A percentile compares a stretch with the other conserved stretches of the same genome.
These are phyloP conservation scores for Pyxicephalus adspersus DNA, from an alignment of 2,113 vertebrate genomes.

Conservation along the genomic window DNA sequence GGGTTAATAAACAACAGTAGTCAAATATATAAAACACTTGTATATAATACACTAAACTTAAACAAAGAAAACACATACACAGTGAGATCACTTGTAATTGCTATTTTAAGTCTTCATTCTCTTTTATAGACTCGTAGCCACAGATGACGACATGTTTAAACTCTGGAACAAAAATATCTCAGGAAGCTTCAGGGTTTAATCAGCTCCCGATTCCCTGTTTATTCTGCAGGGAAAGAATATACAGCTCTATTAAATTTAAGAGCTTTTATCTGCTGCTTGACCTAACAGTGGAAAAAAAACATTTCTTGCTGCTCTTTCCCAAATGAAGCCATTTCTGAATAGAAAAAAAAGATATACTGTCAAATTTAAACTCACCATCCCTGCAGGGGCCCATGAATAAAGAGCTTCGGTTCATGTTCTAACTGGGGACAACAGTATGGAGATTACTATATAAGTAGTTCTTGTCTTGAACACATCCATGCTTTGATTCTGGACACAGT, in stretches of 20 bases:
- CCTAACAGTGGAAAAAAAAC: constrained; percentile 40
- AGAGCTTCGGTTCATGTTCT: constrained; percentile 3
- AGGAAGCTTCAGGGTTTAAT: constrained; percentile 14
- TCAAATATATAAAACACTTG: too few relatives aligned
- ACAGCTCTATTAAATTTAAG: constrained; percentile 33
- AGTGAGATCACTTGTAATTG: too few relatives aligned
- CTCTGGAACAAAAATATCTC: constrained; percentile 35
- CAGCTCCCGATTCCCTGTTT: constrained; percentile 11
- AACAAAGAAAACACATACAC: too few relatives aligned
- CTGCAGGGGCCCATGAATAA: constrained; percentile 21
- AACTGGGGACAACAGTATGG: background rate
- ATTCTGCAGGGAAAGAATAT: constrained; percentile 22
- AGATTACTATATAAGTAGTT: background rate
- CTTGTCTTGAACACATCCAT: background rate
- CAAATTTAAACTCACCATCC: constrained; percentile 11
- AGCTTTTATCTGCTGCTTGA: constrained; percentile 44
- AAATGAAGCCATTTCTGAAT: constrained; percentile 2
- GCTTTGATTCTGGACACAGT: too few relatives aligned
- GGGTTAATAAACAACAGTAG: too few relatives aligned
- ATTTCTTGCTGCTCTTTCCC: constrained; percentile 30
- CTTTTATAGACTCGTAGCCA: background rate
- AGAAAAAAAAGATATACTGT: constrained; percentile 25
- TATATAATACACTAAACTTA: too few relatives aligned
- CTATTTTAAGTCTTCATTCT: background rate
- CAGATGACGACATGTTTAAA: background rate